phyloP scores from a whole-genome alignment of 2,888 invertebrate species.

The Lepidochitona cinerea region DNA sequence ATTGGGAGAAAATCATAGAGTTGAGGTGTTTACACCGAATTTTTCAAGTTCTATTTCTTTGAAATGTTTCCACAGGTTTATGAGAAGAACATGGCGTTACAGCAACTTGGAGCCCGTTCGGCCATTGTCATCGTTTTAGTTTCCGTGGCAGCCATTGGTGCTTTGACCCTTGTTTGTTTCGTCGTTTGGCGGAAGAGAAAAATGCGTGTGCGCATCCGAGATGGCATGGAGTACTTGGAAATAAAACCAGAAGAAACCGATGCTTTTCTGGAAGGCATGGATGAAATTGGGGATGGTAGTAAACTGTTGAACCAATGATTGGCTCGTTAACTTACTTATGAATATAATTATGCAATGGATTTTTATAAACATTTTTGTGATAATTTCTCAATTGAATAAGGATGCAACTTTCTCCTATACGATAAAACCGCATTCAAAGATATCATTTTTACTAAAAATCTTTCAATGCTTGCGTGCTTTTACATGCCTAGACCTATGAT shows the following conservation, averaged over 20 bases:
- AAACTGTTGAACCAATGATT: too few species aligned
- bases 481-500: too few species aligned
- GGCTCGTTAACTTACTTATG: too few species aligned
- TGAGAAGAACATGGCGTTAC: not conserved
- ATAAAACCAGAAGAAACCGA: slow-evolving; percentile 1
- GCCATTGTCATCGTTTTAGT: not conserved
- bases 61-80: not conserved
- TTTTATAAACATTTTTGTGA: too few species aligned
- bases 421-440: too few species aligned
- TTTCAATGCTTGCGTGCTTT: too few species aligned
- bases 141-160: not conserved
- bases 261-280: not conserved
- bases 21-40: not conserved
- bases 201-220: not conserved
- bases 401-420: too few species aligned
- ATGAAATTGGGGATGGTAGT: not conserved
- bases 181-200: not conserved
- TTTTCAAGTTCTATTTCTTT: not conserved
- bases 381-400: too few species aligned
- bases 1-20: not conserved
- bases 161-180: not conserved
- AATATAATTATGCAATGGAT: too few species aligned
- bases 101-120: not conserved
- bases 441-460: too few species aligned
- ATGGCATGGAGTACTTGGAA: not conserved